Percentiles rank a stretch among this genome's conserved stretches.
These are phyloP conservation scores for Drosophila lacertosa DNA, from an alignment of 1,140 invertebrate species.

Conservation along the genomic window DNA sequence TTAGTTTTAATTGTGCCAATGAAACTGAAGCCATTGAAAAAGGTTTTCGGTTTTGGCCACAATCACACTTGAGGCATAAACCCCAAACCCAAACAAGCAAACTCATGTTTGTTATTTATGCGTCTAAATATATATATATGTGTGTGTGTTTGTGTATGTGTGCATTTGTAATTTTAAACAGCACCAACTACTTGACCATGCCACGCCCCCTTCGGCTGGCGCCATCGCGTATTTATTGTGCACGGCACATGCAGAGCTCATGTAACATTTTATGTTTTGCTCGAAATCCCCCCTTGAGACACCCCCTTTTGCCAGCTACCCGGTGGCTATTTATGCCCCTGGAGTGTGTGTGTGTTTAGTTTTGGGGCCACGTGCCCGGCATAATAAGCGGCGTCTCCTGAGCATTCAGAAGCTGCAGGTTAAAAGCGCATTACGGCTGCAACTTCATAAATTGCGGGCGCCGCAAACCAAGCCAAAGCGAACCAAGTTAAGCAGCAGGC, in stretches of 20 bases:
- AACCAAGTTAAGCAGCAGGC: slow-evolving; percentile 2
- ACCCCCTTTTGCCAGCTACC: not conserved
- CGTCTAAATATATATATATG: slow-evolving; percentile 38
- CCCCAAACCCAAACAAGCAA: slow-evolving; percentile 29
- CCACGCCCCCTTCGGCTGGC: slow-evolving; percentile 12
- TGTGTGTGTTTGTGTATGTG: not conserved
- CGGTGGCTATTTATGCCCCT: slow-evolving; percentile 44
- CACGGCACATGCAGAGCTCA: slow-evolving; percentile 62
- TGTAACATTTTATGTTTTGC: slow-evolving; percentile 73
- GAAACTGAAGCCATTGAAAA: slow-evolving; percentile 30
- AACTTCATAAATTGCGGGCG: slow-evolving; percentile 75
- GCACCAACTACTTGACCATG: slow-evolving; percentile 67
- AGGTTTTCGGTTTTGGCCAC: slow-evolving; percentile 37
- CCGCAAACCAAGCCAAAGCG: not conserved
- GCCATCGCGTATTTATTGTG: slow-evolving; percentile 72
- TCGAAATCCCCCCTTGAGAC: too few species aligned
- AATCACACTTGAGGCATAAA: not conserved
- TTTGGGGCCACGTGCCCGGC: slow-evolving; percentile 66
- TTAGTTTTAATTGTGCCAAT: slow-evolving; percentile 72
- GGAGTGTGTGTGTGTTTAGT: slow-evolving; percentile 65
- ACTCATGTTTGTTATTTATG: slow-evolving; percentile 72
- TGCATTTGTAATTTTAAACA: slow-evolving; percentile 56
- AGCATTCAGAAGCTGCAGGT: slow-evolving; percentile 58
- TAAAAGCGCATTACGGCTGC: slow-evolving; percentile 78
- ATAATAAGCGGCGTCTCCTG: slow-evolving; percentile 53